Base-by-base conservation (phyloP, 2,113 vertebrate species). In the Saguinus imperator region DNA sequence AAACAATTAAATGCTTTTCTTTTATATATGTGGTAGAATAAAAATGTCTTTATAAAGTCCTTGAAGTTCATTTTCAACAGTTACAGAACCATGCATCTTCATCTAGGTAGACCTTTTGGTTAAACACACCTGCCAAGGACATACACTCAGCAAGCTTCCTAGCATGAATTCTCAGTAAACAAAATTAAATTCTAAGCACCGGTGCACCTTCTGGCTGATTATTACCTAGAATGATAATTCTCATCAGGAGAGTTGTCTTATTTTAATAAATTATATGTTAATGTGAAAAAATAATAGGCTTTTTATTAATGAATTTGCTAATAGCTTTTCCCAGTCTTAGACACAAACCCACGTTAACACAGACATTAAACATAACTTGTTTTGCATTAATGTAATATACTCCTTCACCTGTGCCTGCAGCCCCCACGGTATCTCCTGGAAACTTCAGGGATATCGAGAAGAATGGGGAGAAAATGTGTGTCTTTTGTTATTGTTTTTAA, bases 201-300 rank as follows among this genome's bases (percentile, higher is more conserved):
- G 6, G 3, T 45, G 50, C 3, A 20, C 25, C 27, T 77, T 88
- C 37, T 82, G 29, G 57, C 61, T 89, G 32, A 79, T 57, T 27
- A 37, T 86, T 89, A 37, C 48, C 29, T 32, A 57, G 18, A 48
- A 80, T 82, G 43, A 48, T 66, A 77, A 76, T 83, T 93, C 48
- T 91, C 61, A 84, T 68, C 8, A 73, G n/a, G 50, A 79, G 58
- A 93, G 9, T 50, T 91, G 27, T 37, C 77, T 94, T 32, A 45
- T 91, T 89, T 95, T 96, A 88, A 96, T 85, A 75, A 86, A 81
- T 92, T 85, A 79, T 55, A 95, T 5, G 83, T 95, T 93, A 93
- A 79, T 79, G 27, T 79, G 79, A 91, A 85, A 85, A 90, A 90
- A 91, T 40, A 94, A 27, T n/a, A 70, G 73, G 16, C 82, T 94